Evolutionary conservation across 2,888 invertebrate genomes (phyloP).

Genomic region (Leptinotarsa tumamoca): DNA sequence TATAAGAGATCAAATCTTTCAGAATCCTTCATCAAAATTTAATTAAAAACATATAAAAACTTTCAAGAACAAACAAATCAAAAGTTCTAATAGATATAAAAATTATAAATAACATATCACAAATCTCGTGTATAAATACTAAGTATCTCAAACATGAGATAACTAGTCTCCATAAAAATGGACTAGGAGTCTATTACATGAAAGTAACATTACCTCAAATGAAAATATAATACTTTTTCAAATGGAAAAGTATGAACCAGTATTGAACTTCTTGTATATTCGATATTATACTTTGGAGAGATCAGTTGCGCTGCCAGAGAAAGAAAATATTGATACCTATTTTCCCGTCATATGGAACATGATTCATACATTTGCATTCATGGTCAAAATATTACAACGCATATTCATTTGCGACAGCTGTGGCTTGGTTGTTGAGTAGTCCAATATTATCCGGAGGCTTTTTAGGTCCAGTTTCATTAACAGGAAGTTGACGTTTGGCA

Average conservation of each 20-base stretch:
- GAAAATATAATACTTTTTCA: background rate
- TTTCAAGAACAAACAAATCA: background rate
- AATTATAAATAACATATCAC: conserved; percentile 6
- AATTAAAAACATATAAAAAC: conserved; percentile 7
- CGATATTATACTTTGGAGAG: background rate
- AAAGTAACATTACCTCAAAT: background rate
- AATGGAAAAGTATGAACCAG: background rate
- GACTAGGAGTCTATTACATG: background rate
- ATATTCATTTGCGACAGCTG: background rate
- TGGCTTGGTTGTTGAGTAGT: background rate
- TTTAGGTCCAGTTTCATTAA: background rate
- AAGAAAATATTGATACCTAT: background rate
- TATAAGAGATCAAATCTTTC: background rate
- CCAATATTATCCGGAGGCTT: conserved; percentile 3
- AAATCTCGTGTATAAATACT: background rate
- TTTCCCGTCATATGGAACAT: background rate
- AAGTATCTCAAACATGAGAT: background rate
- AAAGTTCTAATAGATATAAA: background rate
- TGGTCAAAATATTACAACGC: background rate
- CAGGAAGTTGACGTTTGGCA: background rate
- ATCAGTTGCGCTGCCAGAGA: background rate
- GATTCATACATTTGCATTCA: background rate
- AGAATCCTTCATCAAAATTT: background rate
- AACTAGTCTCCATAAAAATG: background rate
- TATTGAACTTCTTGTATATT: background rate